Evolutionary conservation across 1,140 invertebrate genomes (phyloP).

Genomic region (Bombus waltoni): DNA sequence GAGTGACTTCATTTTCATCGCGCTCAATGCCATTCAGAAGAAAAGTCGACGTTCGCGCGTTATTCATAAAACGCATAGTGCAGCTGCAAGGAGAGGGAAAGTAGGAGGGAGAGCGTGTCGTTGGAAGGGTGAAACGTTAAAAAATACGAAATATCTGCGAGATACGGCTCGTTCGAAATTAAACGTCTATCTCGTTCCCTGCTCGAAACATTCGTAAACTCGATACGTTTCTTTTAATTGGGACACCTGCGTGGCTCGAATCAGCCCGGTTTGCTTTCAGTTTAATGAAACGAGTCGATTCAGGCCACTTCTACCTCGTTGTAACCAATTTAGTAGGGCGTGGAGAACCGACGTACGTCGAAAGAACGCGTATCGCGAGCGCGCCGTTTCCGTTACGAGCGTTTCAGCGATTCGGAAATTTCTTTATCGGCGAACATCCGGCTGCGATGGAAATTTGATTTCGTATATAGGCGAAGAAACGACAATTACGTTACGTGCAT

Average conservation of each 20-base stretch:
- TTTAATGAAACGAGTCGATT: constrained; percentile 23
- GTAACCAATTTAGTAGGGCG: neutral
- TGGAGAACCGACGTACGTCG: neutral
- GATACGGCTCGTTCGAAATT: neutral
- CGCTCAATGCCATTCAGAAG: neutral
- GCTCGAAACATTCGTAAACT: neutral
- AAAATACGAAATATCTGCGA: neutral
- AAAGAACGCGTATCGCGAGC: neutral
- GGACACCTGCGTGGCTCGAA: neutral
- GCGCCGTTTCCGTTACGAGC: neutral
- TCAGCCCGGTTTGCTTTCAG: neutral
- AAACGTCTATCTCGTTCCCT: neutral
- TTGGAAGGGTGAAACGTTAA: neutral
- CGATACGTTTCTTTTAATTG: constrained; percentile 37
- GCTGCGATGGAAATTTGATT: no score
- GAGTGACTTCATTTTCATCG: neutral
- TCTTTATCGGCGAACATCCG: neutral
- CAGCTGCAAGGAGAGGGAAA: neutral
- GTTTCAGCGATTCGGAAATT: neutral
- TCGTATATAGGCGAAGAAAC: no score
- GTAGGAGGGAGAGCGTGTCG: neutral
- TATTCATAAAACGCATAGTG: neutral
- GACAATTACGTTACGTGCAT: neutral
- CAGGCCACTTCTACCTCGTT: neutral
- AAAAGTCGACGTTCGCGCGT: constrained; percentile 1